Percentiles rank a stretch among this genome's conserved stretches.
phyloP scores from a whole-genome alignment of 2,888 invertebrate genomes.

The Tinea trinotella region DNA sequence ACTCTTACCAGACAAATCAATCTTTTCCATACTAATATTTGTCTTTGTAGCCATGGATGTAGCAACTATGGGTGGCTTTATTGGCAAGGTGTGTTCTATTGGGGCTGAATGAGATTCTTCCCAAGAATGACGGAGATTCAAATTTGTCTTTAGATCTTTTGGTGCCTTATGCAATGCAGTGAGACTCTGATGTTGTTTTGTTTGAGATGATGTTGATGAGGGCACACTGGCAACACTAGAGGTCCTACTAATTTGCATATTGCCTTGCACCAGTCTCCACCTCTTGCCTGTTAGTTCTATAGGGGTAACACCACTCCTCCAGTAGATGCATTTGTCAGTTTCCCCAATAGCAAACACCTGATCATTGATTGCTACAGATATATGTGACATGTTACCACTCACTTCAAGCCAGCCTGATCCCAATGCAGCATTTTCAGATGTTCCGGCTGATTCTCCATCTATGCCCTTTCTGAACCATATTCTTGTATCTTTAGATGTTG shows the following conservation, averaged over 20 bases:
- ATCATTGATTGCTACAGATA: conserved; percentile 90
- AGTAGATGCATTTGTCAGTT: conserved; percentile 85
- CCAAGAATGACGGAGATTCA: conserved; percentile 73
- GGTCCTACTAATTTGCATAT: conserved; percentile 86
- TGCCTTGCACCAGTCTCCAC: conserved; percentile 86
- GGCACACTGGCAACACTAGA: conserved; percentile 84
- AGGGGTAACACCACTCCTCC: conserved; percentile 81
- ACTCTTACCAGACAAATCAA: conserved; percentile 76
- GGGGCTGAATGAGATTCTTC: conserved; percentile 84
- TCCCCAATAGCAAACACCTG: conserved; percentile 91
- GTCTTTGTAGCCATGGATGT: conserved; percentile 42
- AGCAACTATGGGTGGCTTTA: conserved; percentile 43
- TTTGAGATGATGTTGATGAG: conserved; percentile 70
- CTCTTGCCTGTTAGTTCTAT: conserved; percentile 88
- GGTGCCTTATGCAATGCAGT: conserved; percentile 55
- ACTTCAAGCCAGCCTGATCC: conserved; percentile 93
- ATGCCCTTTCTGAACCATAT: conserved; percentile 90
- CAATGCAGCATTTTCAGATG: conserved; percentile 82
- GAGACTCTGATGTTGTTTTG: conserved; percentile 81
- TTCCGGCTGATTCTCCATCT: conserved; percentile 78
- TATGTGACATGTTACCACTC: conserved; percentile 85
- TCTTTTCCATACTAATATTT: conserved; percentile 47
- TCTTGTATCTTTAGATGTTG: conserved; percentile 84
- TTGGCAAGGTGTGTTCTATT: conserved; percentile 77
- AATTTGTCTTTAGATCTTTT: conserved; percentile 60